These are phyloP conservation scores for Polia nebulosa DNA, from an alignment of 2,888 invertebrate species.

Conservation along the genomic window DNA sequence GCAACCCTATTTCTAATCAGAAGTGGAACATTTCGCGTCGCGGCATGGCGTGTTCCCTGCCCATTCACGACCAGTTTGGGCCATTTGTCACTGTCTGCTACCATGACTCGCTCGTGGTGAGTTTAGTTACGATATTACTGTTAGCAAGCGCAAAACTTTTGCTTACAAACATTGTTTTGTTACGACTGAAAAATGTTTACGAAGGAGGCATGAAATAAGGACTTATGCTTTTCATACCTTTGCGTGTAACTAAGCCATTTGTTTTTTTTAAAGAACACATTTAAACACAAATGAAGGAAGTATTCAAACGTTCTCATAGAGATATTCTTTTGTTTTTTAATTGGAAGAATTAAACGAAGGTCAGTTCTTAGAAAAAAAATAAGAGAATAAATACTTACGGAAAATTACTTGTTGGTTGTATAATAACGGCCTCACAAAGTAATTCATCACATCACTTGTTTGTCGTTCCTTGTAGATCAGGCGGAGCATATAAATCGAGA, in stretches of 20 bases:
- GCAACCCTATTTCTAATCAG: constrained; percentile 57
- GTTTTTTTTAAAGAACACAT: constrained; percentile 8
- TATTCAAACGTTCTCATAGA: constrained; percentile 17
- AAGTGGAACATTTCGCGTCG: constrained; percentile 54
- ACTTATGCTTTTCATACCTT: constrained; percentile 1
- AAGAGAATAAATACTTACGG: constrained; percentile 17
- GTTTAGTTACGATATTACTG: constrained; percentile 52
- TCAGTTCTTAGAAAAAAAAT: constrained; percentile 28
- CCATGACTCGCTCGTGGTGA: constrained; percentile 40
- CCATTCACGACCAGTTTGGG: constrained; percentile 50
- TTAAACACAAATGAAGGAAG: constrained; percentile 33
- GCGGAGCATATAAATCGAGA: constrained; percentile 49
- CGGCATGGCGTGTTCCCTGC: constrained; percentile 47
- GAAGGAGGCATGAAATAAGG: constrained; percentile 28
- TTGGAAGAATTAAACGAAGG: constrained; percentile 24
- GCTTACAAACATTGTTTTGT: constrained; percentile 23
- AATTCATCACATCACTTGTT: constrained; percentile 47
- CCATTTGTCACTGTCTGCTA: constrained; percentile 59
- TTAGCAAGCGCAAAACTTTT: constrained; percentile 46
- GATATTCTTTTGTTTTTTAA: constrained; percentile 32
- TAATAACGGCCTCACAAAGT: constrained; percentile 22
- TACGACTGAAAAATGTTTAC: constrained; percentile 21
- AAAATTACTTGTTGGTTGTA: constrained; percentile 37
- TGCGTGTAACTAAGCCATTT: constrained; percentile 39
- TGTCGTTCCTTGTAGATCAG: constrained; percentile 24